These are phyloP conservation scores for Ctenopoma multispine DNA, from an alignment of 2,797 vertebrate genomes.

Conservation along the genomic window DNA sequence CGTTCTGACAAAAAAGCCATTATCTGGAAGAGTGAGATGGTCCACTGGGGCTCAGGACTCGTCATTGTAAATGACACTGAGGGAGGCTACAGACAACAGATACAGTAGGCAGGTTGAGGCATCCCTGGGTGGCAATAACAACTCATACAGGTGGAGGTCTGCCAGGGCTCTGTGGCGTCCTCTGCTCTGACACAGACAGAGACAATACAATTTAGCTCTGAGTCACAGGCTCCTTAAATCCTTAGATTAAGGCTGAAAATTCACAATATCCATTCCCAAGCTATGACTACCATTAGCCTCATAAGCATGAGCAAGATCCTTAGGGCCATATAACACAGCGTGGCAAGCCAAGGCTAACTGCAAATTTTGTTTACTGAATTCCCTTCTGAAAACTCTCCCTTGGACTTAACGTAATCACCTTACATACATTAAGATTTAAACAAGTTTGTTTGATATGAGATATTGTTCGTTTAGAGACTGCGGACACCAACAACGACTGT, in stretches of 20 bases:
- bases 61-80: slow-evolving; percentile 58
- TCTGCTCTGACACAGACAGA: slow-evolving; percentile 16
- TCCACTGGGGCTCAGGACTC: slow-evolving; percentile 48
- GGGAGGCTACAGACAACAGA: slow-evolving; percentile 38
- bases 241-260: slow-evolving; percentile 13
- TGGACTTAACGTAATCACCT: no score
- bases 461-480: not conserved
- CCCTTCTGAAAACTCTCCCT: not conserved
- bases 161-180: slow-evolving; percentile 21
- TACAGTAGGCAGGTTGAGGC: slow-evolving; percentile 34
- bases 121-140: slow-evolving; percentile 43
- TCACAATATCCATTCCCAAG: not conserved
- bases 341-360: not conserved
- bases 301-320: not conserved
- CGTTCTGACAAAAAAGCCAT: slow-evolving; percentile 58
- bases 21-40: slow-evolving; percentile 45
- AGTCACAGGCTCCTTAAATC: slow-evolving; percentile 11
- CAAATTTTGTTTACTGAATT: not conserved
- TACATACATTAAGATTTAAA: no score
- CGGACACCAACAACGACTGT: no score
- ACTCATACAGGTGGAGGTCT: slow-evolving; percentile 34
- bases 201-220: slow-evolving; percentile 18
- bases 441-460: not conserved
- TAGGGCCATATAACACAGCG: not conserved
- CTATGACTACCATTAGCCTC: no score